A percentile compares a stretch with the other conserved stretches of the same genome.
These are phyloP conservation scores for Brenthis daphne DNA, from an alignment of 2,888 invertebrate genomes.

Conservation along the genomic window DNA sequence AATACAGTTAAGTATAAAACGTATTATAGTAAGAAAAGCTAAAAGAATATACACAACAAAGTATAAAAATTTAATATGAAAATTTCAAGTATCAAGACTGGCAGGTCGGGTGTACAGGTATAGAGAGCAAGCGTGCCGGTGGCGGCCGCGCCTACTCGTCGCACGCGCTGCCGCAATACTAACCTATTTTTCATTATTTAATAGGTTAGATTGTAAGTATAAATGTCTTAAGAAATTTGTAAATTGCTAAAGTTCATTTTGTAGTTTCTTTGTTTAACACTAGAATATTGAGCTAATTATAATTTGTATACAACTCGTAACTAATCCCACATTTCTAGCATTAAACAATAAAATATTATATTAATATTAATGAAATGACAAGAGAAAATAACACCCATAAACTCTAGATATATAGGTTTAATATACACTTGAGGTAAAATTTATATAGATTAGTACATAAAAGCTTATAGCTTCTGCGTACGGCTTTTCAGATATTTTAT, in stretches of 20 bases:
- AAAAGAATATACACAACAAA: background rate
- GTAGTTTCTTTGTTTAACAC: slow-evolving; percentile 13
- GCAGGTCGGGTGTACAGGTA: slow-evolving; percentile 40
- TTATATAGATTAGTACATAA: too few relatives aligned
- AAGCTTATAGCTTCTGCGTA: too few relatives aligned
- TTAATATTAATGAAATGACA: too few relatives aligned
- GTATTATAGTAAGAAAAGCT: background rate
- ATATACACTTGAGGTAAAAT: too few relatives aligned
- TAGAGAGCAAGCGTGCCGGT: slow-evolving; percentile 53
- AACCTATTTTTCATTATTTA: slow-evolving; percentile 54
- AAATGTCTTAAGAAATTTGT: slow-evolving; percentile 41
- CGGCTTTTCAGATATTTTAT: too few relatives aligned
- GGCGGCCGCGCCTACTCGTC: slow-evolving; percentile 60
- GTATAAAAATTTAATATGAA: background rate
- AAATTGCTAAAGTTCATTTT: slow-evolving; percentile 27
- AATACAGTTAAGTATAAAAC: background rate
- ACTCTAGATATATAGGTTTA: too few relatives aligned
- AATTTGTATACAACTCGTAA: too few relatives aligned
- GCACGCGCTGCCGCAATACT: slow-evolving; percentile 54
- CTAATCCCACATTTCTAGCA: too few relatives aligned
- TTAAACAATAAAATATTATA: too few relatives aligned
- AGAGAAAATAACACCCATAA: too few relatives aligned
- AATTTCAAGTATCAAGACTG: slow-evolving; percentile 44
- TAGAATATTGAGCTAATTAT: background rate
- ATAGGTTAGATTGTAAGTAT: slow-evolving; percentile 49